These are phyloP conservation scores for Virgularia gustaviana DNA, from an alignment of 92 coral and sea anemone genomes.

Conservation along the genomic window DNA sequence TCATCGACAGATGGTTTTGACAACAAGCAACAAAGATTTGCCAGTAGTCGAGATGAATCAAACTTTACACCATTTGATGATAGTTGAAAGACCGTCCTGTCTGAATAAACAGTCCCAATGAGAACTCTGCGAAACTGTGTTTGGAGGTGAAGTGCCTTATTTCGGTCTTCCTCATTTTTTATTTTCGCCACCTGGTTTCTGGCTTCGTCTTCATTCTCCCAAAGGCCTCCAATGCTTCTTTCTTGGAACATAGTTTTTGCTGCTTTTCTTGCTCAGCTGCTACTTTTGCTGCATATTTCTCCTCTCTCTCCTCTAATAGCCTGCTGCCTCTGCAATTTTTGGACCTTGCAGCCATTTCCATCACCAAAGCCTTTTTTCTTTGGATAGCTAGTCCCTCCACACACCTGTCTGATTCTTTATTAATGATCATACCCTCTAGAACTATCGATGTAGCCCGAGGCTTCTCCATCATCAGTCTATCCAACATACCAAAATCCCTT, in stretches of 20 bases:
- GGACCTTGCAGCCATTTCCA: constrained; percentile 27
- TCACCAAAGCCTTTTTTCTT: constrained; percentile 24
- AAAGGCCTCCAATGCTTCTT: constrained; percentile 12
- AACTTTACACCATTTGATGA: constrained; percentile 21
- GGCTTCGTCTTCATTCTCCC: constrained; percentile 32
- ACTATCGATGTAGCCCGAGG: constrained; percentile 35
- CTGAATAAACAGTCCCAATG: constrained; percentile 26
- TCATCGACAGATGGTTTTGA: constrained; percentile 9
- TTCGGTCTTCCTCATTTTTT: constrained; percentile 18
- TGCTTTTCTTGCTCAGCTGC: neutral
- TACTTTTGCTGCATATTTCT: neutral
- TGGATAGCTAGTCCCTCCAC: constrained; percentile 27
- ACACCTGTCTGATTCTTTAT: constrained; percentile 24
- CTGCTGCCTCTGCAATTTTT: constrained; percentile 29
- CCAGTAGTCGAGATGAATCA: constrained; percentile 20
- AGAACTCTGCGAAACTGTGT: constrained; percentile 31
- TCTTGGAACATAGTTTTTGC: constrained; percentile 1
- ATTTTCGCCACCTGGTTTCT: constrained; percentile 24
- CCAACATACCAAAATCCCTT: constrained; percentile 35
- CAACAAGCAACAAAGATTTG: constrained; percentile 28
- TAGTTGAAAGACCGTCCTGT: constrained; percentile 30
- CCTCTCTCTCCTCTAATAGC: constrained; percentile 3
- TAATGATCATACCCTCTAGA: constrained; percentile 20
- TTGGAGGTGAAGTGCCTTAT: constrained; percentile 24
- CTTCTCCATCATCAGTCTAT: constrained; percentile 13